phyloP scores from a whole-genome alignment of 2,113 vertebrate species.

The Lampris megalopsis region DNA sequence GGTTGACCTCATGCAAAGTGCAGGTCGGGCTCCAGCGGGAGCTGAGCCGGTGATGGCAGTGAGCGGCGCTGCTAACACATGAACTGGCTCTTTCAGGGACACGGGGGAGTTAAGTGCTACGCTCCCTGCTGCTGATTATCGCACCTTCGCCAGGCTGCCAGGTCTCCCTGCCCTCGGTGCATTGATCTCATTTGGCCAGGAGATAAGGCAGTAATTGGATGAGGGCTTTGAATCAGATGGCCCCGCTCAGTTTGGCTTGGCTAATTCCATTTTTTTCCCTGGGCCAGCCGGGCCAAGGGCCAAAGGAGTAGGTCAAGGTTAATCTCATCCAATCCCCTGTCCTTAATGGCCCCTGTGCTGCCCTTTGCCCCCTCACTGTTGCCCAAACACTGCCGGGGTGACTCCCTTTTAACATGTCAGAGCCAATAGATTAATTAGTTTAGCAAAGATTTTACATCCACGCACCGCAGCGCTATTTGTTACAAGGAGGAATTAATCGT shows the following conservation, averaged over 20 bases:
- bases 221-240: constrained; percentile 83
- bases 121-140: constrained; percentile 75
- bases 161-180: constrained; percentile 70
- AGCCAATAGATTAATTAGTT: constrained; percentile 57
- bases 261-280: constrained; percentile 83
- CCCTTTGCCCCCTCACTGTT: constrained; percentile 50
- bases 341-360: constrained; percentile 42
- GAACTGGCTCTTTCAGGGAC: constrained; percentile 66
- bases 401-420: constrained; percentile 45
- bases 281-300: constrained; percentile 78
- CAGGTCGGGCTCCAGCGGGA: constrained; percentile 62
- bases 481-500: background rate
- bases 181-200: constrained; percentile 83
- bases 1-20: constrained; percentile 66
- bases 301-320: constrained; percentile 84
- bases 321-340: constrained; percentile 85
- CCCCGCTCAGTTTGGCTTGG: constrained; percentile 79
- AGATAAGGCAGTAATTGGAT: constrained; percentile 89
- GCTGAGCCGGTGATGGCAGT: constrained; percentile 63
- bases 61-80: constrained; percentile 67
- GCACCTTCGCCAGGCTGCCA: constrained; percentile 73
- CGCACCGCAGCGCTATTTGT: background rate
- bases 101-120: constrained; percentile 66
- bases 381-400: constrained; percentile 54
- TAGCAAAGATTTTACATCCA: constrained; percentile 31